Evolutionary conservation across 2,888 invertebrate genomes (phyloP).

Genomic region (Tuta absoluta): DNA sequence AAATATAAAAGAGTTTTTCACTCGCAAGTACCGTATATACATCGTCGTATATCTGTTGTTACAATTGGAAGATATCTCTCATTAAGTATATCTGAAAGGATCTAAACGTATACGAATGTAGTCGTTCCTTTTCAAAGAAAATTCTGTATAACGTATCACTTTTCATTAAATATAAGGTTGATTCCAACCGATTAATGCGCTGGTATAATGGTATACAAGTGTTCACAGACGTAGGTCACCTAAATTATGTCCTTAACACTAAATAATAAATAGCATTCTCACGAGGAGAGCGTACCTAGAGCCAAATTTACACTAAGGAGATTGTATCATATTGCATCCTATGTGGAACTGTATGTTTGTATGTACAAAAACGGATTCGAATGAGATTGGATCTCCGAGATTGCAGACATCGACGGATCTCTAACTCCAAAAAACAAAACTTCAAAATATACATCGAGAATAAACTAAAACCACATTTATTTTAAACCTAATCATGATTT

Average conservation of each 20-base stretch:
- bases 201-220: constrained; percentile 78
- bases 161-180: constrained; percentile 67
- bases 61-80: constrained; percentile 74
- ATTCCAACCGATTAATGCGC: constrained; percentile 67
- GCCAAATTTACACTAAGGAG: constrained; percentile 77
- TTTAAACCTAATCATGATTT: constrained; percentile 71
- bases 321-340: constrained; percentile 73
- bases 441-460: constrained; percentile 75
- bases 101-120: constrained; percentile 89
- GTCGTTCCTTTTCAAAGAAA: constrained; percentile 75
- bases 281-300: constrained; percentile 70
- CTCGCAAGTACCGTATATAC: constrained; percentile 77
- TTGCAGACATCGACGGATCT: constrained; percentile 69
- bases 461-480: constrained; percentile 59
- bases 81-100: constrained; percentile 59
- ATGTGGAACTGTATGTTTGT: constrained; percentile 62
- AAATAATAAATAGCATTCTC: constrained; percentile 80
- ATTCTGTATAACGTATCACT: constrained; percentile 73
- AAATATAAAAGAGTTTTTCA: constrained; percentile 77
- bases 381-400: constrained; percentile 80
- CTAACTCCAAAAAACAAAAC: constrained; percentile 54
- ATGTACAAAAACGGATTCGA: constrained; percentile 66
- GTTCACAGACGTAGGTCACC: constrained; percentile 74
- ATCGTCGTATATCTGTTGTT: constrained; percentile 77
- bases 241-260: constrained; percentile 74